Evolutionary conservation across 2,797 vertebrate genomes (phyloP).

Genomic region (Diglossa cyanea): DNA sequence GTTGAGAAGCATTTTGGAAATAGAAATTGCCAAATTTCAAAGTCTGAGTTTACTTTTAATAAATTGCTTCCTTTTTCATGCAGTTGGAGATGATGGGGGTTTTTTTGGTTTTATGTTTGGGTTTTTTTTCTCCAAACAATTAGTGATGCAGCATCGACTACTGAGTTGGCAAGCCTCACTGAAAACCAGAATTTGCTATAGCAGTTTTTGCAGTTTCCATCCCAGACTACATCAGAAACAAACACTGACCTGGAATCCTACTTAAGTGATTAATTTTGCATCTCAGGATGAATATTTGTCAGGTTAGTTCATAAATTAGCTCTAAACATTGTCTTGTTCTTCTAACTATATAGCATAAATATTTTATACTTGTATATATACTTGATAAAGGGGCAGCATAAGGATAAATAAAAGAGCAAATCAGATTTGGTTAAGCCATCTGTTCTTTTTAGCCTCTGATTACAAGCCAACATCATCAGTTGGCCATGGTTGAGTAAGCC

Average conservation of each 20-base stretch:
- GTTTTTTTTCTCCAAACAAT: neutral
- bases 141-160: neutral
- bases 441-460: constrained; percentile 60
- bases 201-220: neutral
- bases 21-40: constrained; percentile 10
- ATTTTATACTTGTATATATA: neutral
- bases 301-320: constrained; percentile 16
- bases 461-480: constrained; percentile 41
- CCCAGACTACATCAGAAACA: neutral
- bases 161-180: neutral
- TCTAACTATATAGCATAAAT: constrained; percentile 13
- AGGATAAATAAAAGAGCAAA: constrained; percentile 67
- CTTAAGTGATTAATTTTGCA: constrained; percentile 3
- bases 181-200: neutral
- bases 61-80: constrained; percentile 26
- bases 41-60: constrained; percentile 13
- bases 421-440: constrained; percentile 71
- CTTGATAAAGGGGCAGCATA: constrained; percentile 14
- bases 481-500: constrained; percentile 16
- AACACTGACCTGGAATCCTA: neutral
- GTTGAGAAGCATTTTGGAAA: constrained; percentile 6
- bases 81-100: neutral
- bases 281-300: neutral
- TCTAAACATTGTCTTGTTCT: constrained; percentile 26
- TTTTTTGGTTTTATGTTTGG: neutral